A percentile compares a stretch with the other conserved stretches of the same genome.
Evolutionary conservation across 2,113 vertebrate species (phyloP).

Genomic region (Scalopus aquaticus): DNA sequence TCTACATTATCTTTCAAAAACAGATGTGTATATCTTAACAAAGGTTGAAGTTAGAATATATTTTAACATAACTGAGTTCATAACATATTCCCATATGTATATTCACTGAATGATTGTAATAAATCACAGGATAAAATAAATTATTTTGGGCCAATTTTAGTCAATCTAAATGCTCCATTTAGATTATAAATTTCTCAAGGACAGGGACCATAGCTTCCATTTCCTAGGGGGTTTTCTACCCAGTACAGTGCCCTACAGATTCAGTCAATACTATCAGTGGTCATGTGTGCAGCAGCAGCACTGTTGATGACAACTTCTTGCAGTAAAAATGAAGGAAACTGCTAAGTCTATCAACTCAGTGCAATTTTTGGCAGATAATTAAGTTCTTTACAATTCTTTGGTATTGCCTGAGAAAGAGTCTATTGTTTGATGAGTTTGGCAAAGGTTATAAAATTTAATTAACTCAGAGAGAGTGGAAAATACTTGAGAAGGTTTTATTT

Average conservation of each 20-base stretch:
- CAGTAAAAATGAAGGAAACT: conserved; percentile 43
- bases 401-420: conserved; percentile 45
- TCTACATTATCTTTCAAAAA: conserved; percentile 37
- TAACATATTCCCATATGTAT: not conserved
- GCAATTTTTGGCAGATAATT: conserved; percentile 50
- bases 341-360: not conserved
- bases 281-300: not conserved
- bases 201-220: not conserved
- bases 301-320: not conserved
- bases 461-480: conserved; percentile 58
- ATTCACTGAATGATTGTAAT: not conserved
- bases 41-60: not conserved
- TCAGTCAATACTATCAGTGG: not conserved
- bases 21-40: not conserved
- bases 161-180: not conserved
- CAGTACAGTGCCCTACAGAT: not conserved
- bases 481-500: conserved; percentile 75
- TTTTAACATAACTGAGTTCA: conserved; percentile 5
- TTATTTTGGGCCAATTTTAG: conserved; percentile 1
- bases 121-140: conserved; percentile 5
- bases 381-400: conserved; percentile 42
- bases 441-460: conserved; percentile 76
- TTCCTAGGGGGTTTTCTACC: not conserved
- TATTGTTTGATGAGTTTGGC: conserved; percentile 66
- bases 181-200: conserved; percentile 21